Base-by-base conservation (phyloP, 2,797 vertebrate genomes). In the Melanotaenia nigrans region DNA sequence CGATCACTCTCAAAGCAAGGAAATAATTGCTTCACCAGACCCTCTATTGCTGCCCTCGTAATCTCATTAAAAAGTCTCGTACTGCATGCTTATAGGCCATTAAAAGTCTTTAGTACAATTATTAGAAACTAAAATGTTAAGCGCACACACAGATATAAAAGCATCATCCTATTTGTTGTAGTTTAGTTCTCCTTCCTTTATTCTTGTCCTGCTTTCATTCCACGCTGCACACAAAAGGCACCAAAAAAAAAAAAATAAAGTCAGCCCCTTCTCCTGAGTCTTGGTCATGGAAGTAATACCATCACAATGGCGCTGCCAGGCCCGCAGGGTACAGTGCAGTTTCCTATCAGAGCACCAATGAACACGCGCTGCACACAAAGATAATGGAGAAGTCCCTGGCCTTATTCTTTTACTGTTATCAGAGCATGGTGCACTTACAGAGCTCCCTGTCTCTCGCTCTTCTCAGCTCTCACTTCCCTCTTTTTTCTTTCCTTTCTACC, bases 41-140 rank as follows among this genome's bases (percentile, higher is more conserved):
- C 81, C 73, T 83, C 84, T 74, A 91, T 80, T 78, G 79, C 85
- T 82, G 86, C 85, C 86, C 83, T 86, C 61, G 75, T 93, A 93
- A 93, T 93, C 92, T 92, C 87, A 93, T 93, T 94, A 92, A 88
- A 93, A 92, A 89, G 87, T 88, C 85, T 89, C 25, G 75, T 89
- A 87, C 82, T 74, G 68, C 79, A 90, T 90, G 89, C 87, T 92
- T 89, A 89, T 62, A 68, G 77, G 66, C 86, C 79, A 92, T 93
- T 92, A 91, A 89, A 90, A 84, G 87, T 88, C 85, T 90, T 93
- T 87, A 87, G 71, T 71, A 72, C 88, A 79, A 90, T 92, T 92
- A 92, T 87, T 78, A 78, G 77, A 82, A 81, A 92, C 71, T 83
- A 66, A 82, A 86, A 86, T 78, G 75, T 73, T 81, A 71, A 84